These are phyloP conservation scores for Okapia johnstoni DNA, from an alignment of 2,113 vertebrate genomes.

Conservation along the genomic window DNA sequence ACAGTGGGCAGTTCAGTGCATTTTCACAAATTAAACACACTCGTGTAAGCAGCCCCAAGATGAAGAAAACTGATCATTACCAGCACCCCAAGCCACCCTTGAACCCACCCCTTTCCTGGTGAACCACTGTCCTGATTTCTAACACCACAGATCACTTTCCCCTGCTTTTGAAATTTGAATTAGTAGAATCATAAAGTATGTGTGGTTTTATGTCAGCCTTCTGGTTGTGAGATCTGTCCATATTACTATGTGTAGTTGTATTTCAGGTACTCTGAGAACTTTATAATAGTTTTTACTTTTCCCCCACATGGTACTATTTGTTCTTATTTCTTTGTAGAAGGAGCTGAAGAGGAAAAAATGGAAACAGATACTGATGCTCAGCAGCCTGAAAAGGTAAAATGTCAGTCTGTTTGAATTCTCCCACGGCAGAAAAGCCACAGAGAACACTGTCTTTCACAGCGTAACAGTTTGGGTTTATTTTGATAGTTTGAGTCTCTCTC, in stretches of 20 bases:
- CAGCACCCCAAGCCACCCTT: too few species aligned
- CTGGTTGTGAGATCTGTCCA: neutral
- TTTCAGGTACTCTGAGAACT: neutral
- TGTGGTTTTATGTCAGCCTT: neutral
- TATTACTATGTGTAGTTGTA: neutral
- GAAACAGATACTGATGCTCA: slow-evolving; percentile 91
- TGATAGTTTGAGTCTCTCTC: neutral
- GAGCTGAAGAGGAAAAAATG: slow-evolving; percentile 92
- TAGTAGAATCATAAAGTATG: neutral
- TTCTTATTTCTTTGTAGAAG: slow-evolving; percentile 71
- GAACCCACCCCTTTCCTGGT: neutral
- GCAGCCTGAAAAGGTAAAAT: slow-evolving; percentile 90
- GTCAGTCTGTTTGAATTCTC: neutral
- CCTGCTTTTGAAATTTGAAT: neutral
- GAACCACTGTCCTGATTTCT: neutral
- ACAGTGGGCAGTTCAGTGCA: neutral
- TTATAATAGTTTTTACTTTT: neutral
- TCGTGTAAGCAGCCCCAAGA: neutral
- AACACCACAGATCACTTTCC: neutral
- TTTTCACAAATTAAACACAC: neutral
- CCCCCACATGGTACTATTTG: neutral
- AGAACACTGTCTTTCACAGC: neutral
- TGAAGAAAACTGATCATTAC: neutral
- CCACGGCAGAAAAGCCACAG: neutral
- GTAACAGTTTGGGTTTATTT: neutral